phyloP scores from a whole-genome alignment of 2,888 invertebrate genomes.

The Thysanoteuthis rhombus region DNA sequence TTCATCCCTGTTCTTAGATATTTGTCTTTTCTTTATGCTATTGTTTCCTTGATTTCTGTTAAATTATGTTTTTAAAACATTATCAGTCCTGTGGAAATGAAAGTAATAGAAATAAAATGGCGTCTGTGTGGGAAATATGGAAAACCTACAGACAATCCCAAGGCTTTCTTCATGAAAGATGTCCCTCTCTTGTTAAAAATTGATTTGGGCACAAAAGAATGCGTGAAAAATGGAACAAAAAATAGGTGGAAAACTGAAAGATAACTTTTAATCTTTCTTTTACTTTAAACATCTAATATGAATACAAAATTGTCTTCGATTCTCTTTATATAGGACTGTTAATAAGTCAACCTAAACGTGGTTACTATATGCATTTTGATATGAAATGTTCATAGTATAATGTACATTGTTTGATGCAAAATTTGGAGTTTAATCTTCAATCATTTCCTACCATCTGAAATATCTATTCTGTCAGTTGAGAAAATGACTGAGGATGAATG shows the following conservation, averaged over 20 bases:
- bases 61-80: background rate
- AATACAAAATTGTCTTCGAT: background rate
- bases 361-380: no score
- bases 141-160: background rate
- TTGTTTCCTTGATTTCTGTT: background rate
- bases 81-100: background rate
- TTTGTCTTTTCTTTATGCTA: background rate
- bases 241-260: background rate
- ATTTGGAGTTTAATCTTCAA: no score
- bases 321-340: no score
- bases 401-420: no score
- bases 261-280: background rate
- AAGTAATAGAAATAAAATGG: background rate
- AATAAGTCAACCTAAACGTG: no score
- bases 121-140: background rate
- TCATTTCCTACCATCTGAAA: no score
- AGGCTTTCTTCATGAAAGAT: background rate
- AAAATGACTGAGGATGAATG: no score
- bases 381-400: no score
- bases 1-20: no score
- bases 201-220: background rate
- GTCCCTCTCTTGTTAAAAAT: background rate
- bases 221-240: background rate
- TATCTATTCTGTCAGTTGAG: no score
- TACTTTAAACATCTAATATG: no score